Evolutionary conservation across 2,888 invertebrate species (phyloP).

Genomic region (Cosmorhoe ocellata): DNA sequence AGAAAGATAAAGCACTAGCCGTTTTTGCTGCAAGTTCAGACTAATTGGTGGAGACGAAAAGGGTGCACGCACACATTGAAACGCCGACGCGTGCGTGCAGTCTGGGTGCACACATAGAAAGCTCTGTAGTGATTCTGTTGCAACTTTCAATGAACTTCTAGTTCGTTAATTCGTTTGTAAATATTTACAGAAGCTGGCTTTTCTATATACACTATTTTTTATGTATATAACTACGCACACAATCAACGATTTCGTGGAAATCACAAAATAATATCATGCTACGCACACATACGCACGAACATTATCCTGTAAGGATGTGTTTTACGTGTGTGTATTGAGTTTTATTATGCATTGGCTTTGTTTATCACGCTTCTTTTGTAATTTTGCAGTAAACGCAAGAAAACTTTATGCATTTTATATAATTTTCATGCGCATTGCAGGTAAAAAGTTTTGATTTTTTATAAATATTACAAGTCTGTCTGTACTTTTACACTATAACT

Average conservation of each 20-base stretch:
- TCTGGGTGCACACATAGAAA: conserved; percentile 58
- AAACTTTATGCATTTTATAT: conserved; percentile 7
- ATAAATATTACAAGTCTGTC: too few relatives aligned
- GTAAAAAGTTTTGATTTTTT: too few relatives aligned
- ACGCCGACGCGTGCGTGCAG: conserved; percentile 63
- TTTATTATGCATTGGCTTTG: conserved; percentile 18
- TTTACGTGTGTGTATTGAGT: conserved; percentile 11
- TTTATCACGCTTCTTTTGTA: conserved; percentile 47
- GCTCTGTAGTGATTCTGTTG: conserved; percentile 33
- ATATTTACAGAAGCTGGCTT: conserved; percentile 24
- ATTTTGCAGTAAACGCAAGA: too few relatives aligned
- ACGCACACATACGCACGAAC: conserved; percentile 29
- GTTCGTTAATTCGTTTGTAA: conserved; percentile 26
- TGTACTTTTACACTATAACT: too few relatives aligned
- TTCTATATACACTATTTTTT: conserved; percentile 12
- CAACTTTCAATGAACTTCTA: conserved; percentile 43
- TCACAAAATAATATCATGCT: conserved; percentile 22
- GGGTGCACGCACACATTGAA: conserved; percentile 70
- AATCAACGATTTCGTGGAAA: conserved; percentile 37
- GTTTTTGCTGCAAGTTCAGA: conserved; percentile 16
- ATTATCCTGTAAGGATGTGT: conserved; percentile 28
- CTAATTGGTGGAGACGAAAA: conserved; percentile 61
- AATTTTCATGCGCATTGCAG: conserved; percentile 1
- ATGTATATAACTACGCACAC: conserved; percentile 20
- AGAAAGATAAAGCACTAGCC: conserved; percentile 19